Evolutionary conservation across 2,888 invertebrate genomes (phyloP), one percentile per base, ranked within the genome.

Genomic region (Abscondita cerata): DNA sequence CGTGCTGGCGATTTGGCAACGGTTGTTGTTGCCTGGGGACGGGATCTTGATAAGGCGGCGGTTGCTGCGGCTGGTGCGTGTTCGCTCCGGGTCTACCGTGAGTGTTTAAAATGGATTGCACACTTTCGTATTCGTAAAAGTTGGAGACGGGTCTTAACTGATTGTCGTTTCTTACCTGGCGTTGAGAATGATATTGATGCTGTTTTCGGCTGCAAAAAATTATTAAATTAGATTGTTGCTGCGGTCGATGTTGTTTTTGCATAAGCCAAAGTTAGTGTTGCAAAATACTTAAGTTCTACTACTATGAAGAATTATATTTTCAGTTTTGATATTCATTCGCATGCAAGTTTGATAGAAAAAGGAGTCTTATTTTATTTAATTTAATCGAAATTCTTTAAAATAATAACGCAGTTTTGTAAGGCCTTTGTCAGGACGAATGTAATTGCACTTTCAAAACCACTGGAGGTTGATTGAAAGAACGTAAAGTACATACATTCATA

Each of bases 61-160:
- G 64, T 38, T 50, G 57, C 3, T 64, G 63, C 55, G 76, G 76
- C 66, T 64, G 68, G 64, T 61, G 73, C 76, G 77, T 76, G 79
- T 81, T 75, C 64, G 70, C 67, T 73, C 71, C 56, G 63, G 66
- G 46, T 66, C 70, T 60, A 59, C 69, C 67, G 53, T 73, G 66
- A 57, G 66, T 70, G 73, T 78, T 78, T 75, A 81, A 80, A 75
- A 86, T 79, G 82, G 89, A 84, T 70, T 90, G 90, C 31, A 91
- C 88, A 68, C 87, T 90, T 78, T 93, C 93, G 79, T 93, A 93
- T 79, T 93, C 93, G 80, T 92, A 93, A 80, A 89, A 92, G 81
- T 91, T 93, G 62, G 92, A 92, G 64, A 89, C 87, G 3, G 93
- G 92, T 13, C 93, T 84, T 51, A 83, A 80, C 71, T 79, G 85